Base-by-base conservation (phyloP, 2,797 vertebrate species). In the Poliocrania exsul region DNA sequence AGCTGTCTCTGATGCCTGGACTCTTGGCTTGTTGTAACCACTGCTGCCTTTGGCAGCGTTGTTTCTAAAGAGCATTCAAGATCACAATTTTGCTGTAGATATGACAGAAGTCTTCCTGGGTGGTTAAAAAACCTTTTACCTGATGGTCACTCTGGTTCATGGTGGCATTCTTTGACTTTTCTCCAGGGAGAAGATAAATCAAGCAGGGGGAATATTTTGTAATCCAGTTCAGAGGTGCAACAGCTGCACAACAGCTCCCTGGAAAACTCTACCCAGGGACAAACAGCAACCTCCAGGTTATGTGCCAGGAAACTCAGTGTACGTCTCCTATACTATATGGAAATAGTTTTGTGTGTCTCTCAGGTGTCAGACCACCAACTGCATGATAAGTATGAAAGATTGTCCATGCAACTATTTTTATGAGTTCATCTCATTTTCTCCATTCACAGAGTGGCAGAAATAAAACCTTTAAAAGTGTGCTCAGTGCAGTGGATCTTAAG, bases 291-390 rank as follows among this genome's bases (percentile, higher is more conserved):
- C 11, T 88, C 38, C 23, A 26, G 5, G 53, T 91, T 56, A 49
- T 15, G 40, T 65, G 37, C 86, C 70, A 88, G 62, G 71, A 54
- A 93, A 75, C 54, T 85, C 53, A 47, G 46, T 70, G 92, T 71
- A 62, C 28, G n/a, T 94, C 77, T 92, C 57, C 51, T 92, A 40
- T 81, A 33, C 58, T 87, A 44, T 21, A 60, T 91, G 53, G 91
- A 96, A 93, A 82, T 69, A 91, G 51, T 75, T 97, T 85, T 72
- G 71, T 25, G 17, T 85, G 37, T 90, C 81, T 96, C 83, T 81
- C 87, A 80, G 81, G 92, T 84, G 72, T 88, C 92, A 88, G 66
- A 86, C 44, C 44, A 67, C 67, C 18, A 38, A 95, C 31, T 54
- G 23, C 38, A 78, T 79, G 73, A 86, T 87, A 95, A 69, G 58